Base-by-base conservation (phyloP, 2,113 vertebrate species). In the Etia nguti region DNA sequence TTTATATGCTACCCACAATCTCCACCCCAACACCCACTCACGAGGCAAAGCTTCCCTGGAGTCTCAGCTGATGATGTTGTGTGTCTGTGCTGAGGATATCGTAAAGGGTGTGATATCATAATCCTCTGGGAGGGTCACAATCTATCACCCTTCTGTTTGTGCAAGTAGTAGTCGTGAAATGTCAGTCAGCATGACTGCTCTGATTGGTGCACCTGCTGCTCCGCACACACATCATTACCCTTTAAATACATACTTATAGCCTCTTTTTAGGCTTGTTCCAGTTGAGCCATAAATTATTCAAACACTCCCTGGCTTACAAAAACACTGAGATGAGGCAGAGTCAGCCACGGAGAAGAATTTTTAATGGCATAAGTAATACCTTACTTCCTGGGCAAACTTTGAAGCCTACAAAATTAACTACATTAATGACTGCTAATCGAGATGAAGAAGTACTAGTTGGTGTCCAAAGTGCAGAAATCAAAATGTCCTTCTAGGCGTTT, bases 251-350 rank as follows among this genome's bases (percentile, higher is more conserved):
- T 84, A 79, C 56, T 70, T 65, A 62, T 73, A 60, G 54, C 24
- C 80, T 84, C 29, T 22, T 80, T 87, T 80, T n/a, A 26, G 60
- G 34, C 15, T 52, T 80, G 38, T 22, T 84, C 20, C 77, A 80
- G 59, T 38, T 22, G 3, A 62, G 31, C n/a, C 5, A 86, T 91
- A 75, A 86, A 92, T 90, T 73, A 91, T 89, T 92, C 83, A 89
- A 86, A 87, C 29, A 6, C 65, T 84, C 43, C 0, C 34, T 10
- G 5, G 13, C 24, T 77, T 12, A 20, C 29, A 59, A 43, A 79
- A 59, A 10, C 7, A 41, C 8, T 12, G 38, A 52, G 31, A 84
- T 1, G 50, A 85, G n/a, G 24, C 26, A 3, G 38, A 54, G 62
- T 54, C 11, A 12, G 26, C 29, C 36, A 26, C 29, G 10, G 9